Percentiles rank a stretch among this genome's conserved stretches.
Conservation (phyloP, 2,888 invertebrate genomes). For the Zele albiditarsus region DNA sequence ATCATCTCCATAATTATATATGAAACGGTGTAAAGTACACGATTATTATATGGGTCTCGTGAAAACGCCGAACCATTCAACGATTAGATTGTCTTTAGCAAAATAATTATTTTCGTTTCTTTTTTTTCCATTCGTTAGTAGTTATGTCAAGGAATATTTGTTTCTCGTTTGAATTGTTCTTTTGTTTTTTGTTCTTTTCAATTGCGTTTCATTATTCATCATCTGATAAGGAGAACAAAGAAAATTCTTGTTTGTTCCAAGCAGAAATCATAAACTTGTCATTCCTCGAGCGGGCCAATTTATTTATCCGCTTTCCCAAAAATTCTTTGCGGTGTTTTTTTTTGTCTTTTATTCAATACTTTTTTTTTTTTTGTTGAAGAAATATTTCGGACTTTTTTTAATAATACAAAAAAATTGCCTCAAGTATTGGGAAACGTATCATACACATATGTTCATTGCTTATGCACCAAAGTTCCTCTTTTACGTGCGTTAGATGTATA, state of each 20-base stretch:
- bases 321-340: neutral
- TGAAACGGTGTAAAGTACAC: constrained; percentile 27
- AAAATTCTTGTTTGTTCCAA: neutral
- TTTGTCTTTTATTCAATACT: neutral
- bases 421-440: constrained; percentile 22
- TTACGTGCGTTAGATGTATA: constrained; percentile 40
- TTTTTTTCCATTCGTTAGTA: constrained; percentile 13
- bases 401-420: constrained; percentile 6
- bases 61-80: constrained; percentile 43
- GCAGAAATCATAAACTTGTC: constrained; percentile 40
- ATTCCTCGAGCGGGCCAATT: constrained; percentile 49
- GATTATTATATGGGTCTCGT: constrained; percentile 25
- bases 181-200: constrained; percentile 2
- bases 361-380: constrained; percentile 11
- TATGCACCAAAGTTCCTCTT: constrained; percentile 53
- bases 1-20: neutral
- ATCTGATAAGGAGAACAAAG: neutral
- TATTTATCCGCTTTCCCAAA: constrained; percentile 28
- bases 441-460: constrained; percentile 37
- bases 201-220: constrained; percentile 15
- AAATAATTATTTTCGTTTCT: neutral
- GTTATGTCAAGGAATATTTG: constrained; percentile 28
- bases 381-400: constrained; percentile 20
- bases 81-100: constrained; percentile 35
- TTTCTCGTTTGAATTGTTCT: neutral